A percentile compares a stretch with the other conserved stretches of the same genome.
These are phyloP conservation scores for Octopus sinensis DNA, from an alignment of 1,140 invertebrate species.

Conservation along the genomic window DNA sequence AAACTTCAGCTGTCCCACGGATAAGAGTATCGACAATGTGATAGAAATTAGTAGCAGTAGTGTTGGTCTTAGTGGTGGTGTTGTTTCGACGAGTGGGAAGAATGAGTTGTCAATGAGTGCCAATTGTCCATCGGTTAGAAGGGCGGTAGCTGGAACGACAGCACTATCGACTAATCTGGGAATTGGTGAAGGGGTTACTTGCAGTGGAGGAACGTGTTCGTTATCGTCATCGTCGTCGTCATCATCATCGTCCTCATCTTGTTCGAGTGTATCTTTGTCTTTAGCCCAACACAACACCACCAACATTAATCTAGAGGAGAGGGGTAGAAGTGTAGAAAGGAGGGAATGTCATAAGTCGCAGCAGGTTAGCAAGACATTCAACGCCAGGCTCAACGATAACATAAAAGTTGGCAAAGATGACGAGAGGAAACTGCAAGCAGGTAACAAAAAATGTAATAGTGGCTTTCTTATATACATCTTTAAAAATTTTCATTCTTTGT, in stretches of 20 bases:
- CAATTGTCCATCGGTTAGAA: background rate
- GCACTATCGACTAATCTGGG: background rate
- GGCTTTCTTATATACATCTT: no score
- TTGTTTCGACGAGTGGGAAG: background rate
- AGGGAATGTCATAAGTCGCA: background rate
- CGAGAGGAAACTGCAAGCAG: conserved; percentile 8
- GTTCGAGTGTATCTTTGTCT: background rate
- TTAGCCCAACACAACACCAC: background rate
- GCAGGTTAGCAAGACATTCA: background rate
- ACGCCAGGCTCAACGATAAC: background rate
- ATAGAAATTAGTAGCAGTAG: background rate
- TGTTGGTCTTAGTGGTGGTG: background rate
- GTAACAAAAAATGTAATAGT: conserved; percentile 8
- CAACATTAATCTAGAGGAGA: background rate
- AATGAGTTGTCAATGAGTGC: background rate
- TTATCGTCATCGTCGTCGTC: background rate
- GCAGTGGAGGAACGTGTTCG: background rate
- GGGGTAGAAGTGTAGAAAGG: background rate
- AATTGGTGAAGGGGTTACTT: no score
- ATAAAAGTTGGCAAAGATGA: background rate
- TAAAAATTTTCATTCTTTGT: no score
- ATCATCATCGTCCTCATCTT: background rate
- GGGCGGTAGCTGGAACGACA: background rate
- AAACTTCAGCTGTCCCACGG: background rate
- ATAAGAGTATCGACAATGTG: background rate